Evolutionary conservation across 2,888 invertebrate species (phyloP).

Genomic region (Phrixothrix hirtus): DNA sequence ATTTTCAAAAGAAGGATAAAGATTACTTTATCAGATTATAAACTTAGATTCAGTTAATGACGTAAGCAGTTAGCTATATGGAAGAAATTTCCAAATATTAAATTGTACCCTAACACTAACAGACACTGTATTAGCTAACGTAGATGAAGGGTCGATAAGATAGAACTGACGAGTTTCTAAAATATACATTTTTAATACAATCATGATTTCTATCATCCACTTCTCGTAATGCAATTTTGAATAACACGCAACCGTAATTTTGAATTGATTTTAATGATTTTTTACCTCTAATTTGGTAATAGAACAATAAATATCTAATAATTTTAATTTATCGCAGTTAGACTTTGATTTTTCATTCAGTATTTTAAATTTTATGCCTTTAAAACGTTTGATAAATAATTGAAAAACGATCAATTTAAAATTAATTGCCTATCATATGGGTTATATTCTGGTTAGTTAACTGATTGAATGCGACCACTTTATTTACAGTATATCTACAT

Average conservation of each 20-base stretch:
- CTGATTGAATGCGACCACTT: too few relatives aligned
- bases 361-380: too few relatives aligned
- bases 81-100: neutral
- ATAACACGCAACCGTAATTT: conserved; percentile 38
- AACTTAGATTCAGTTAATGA: neutral
- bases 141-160: conserved; percentile 44
- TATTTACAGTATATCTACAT: too few relatives aligned
- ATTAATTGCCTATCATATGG: too few relatives aligned
- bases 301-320: too few relatives aligned
- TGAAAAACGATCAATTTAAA: too few relatives aligned
- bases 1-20: neutral
- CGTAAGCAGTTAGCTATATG: neutral
- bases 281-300: too few relatives aligned
- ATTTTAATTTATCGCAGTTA: too few relatives aligned
- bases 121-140: conserved; percentile 17
- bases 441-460: too few relatives aligned
- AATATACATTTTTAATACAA: conserved; percentile 44
- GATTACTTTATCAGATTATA: neutral
- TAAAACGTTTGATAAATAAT: too few relatives aligned
- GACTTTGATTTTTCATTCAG: too few relatives aligned
- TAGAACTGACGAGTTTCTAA: conserved; percentile 42
- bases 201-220: conserved; percentile 43
- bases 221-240: conserved; percentile 40
- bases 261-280: neutral
- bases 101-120: conserved; percentile 3